Evolutionary conservation across 2,888 invertebrate species (phyloP), one percentile per base, ranked within the genome.

Genomic region (Philereme vetulata): DNA sequence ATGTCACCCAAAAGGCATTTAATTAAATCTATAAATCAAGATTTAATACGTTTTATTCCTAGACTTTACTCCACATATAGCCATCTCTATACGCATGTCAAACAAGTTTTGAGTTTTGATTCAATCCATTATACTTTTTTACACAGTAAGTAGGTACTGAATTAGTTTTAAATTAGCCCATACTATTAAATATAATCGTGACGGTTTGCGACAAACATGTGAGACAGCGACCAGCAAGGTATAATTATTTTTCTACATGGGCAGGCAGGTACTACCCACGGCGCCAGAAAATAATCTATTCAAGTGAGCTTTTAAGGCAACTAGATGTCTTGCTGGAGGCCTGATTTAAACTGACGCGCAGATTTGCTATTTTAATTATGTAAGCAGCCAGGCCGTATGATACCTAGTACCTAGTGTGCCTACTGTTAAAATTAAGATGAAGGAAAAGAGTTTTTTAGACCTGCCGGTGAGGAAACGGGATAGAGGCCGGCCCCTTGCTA

Each of bases 291-390:
- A 56, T 56, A 62, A 60, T 61, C 52, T 57, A 64, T 62, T 62
- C 64, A 52, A 57, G 60, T 67, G 45, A 62, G 56, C 70, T 62
- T 70, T 67, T 70, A 70, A 65, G 70, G 70, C 44, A 67, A 67
- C 66, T 51, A 50, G 58, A 46, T 55, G 47, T 42, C 58, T 55
- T 50, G 55, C 10, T 60, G 42, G 61, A 64, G 63, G 65, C 61
- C 58, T 62, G 62, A 50, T 60, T 64, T 56, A 11, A 59, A 56
- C 56, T 60, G 55, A 65, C 64, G 58, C 55, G 46, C 33, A 51
- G 46, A 38, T 54, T 51, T 50, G 58, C 50, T 60, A 62, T 59
- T 21, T 64, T 49, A 11, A 21, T 21, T 36, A 40, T 32, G 21
- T 46, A 42, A 9, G 3, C 7, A 42, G 3, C 38, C 8, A 38